Conservation (phyloP, 2,888 invertebrate species). For the Limenitis camilla region DNA sequence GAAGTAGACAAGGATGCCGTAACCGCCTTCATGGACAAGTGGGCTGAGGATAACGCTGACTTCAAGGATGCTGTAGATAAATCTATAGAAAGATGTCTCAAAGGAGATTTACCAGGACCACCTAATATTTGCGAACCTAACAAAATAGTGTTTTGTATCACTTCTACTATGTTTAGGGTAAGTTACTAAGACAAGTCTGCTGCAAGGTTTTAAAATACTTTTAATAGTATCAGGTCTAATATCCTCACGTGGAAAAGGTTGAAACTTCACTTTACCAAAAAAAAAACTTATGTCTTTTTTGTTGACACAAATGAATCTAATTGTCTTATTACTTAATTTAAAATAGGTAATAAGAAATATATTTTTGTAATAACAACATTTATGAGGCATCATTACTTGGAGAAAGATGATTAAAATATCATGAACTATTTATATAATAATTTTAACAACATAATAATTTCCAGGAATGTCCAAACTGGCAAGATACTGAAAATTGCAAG, state of each 20-base stretch:
- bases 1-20: slow-evolving; percentile 38
- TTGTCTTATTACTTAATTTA: too few species aligned
- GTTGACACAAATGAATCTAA: too few species aligned
- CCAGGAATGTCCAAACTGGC: slow-evolving; percentile 53
- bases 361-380: too few species aligned
- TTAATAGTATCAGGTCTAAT: too few species aligned
- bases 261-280: too few species aligned
- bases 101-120: slow-evolving; percentile 35
- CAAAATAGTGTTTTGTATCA: slow-evolving; percentile 43
- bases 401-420: too few species aligned
- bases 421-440: background rate
- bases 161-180: slow-evolving; percentile 36
- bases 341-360: too few species aligned
- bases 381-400: too few species aligned
- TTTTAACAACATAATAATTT: too few species aligned
- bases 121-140: slow-evolving; percentile 44
- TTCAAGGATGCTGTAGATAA: slow-evolving; percentile 34
- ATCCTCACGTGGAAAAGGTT: too few species aligned
- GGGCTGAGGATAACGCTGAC: slow-evolving; percentile 34
- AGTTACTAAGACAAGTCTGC: slow-evolving; percentile 26
- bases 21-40: slow-evolving; percentile 34
- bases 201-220: too few species aligned
- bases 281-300: too few species aligned
- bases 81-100: slow-evolving; percentile 40
- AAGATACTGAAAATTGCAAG: slow-evolving; percentile 37